Evolutionary conservation across 2,113 vertebrate species (phyloP).

Genomic region (Rynchops niger): DNA sequence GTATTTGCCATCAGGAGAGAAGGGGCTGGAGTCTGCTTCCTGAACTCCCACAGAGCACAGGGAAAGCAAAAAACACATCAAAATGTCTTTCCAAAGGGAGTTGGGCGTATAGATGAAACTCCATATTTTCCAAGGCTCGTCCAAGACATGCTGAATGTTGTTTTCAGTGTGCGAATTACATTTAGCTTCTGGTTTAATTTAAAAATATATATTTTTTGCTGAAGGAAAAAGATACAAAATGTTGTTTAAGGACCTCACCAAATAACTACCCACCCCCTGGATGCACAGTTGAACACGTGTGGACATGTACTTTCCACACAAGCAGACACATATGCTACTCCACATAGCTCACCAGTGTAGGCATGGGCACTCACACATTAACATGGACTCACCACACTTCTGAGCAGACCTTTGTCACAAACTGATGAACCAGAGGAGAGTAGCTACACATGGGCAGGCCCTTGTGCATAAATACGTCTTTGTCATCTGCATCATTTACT

Average conservation of each 20-base stretch:
- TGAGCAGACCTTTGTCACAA: not conserved
- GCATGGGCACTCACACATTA: not conserved
- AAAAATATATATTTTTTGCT: not conserved
- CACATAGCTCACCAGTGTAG: not conserved
- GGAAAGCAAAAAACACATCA: not conserved
- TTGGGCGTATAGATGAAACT: not conserved
- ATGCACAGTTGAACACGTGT: not conserved
- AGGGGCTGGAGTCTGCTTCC: not conserved
- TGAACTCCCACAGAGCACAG: not conserved
- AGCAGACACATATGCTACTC: not conserved
- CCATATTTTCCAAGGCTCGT: not conserved
- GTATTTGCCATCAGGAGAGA: not conserved
- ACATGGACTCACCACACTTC: fast-evolving
- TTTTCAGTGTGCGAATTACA: not conserved
- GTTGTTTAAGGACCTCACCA: not conserved
- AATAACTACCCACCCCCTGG: not conserved
- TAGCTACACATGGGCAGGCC: not conserved
- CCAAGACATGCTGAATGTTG: not conserved
- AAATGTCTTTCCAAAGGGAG: not conserved
- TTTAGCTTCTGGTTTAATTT: not conserved
- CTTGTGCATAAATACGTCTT: not conserved
- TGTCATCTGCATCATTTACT: not conserved
- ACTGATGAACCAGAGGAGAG: not conserved
- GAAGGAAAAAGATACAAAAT: not conserved
- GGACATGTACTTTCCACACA: not conserved